A percentile compares a stretch with the other conserved stretches of the same genome.
Conservation (phyloP, 2,888 invertebrate species). For the Xylophagus ater region DNA sequence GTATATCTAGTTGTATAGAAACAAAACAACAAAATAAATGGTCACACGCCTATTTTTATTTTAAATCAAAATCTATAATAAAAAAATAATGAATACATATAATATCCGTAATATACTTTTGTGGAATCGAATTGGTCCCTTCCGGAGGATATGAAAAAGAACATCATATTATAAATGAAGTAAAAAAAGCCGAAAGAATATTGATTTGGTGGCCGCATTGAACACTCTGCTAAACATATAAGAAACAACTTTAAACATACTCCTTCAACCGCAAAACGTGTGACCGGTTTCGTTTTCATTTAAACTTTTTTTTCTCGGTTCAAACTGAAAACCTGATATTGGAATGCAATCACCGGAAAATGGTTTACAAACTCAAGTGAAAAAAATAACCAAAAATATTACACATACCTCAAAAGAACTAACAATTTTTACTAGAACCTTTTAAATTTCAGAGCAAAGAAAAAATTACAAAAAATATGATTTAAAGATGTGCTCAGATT, state of each 20-base stretch:
- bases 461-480: not conserved
- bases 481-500: not conserved
- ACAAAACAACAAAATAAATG: not conserved
- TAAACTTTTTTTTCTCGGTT: not conserved
- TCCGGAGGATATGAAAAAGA: slow-evolving; percentile 6
- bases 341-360: slow-evolving; percentile 19
- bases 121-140: slow-evolving; percentile 10
- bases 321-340: slow-evolving; percentile 13
- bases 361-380: slow-evolving; percentile 11
- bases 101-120: not conserved
- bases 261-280: slow-evolving; percentile 12
- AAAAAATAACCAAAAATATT: slow-evolving; percentile 5
- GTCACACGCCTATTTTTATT: slow-evolving; percentile 5
- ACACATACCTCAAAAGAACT: slow-evolving; percentile 5
- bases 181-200: slow-evolving; percentile 2
- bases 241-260: slow-evolving; percentile 2
- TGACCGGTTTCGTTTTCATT: slow-evolving; percentile 12
- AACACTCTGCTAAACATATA: slow-evolving; percentile 2
- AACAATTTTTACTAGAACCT: not conserved
- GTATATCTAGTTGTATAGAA: no score
- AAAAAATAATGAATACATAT: slow-evolving; percentile 5
- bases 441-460: slow-evolving; percentile 1
- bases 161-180: no score
- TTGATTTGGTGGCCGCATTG: slow-evolving; percentile 1
- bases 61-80: no score